Evolutionary conservation across 2,888 invertebrate species (phyloP).

Genomic region (Scaptomyza parva): DNA sequence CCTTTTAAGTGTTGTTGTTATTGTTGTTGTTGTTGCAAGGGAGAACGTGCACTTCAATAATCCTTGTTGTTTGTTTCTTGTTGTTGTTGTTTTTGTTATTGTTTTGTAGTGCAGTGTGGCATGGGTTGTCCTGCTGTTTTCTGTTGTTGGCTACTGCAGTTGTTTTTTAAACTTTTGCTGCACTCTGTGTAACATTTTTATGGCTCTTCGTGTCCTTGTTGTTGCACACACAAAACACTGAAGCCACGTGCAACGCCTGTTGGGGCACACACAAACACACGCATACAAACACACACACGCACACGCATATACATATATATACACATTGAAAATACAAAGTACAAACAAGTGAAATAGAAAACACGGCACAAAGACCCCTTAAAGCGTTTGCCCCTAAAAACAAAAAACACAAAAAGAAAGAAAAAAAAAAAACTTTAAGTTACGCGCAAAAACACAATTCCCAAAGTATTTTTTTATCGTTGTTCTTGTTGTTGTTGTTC

Average conservation of each 20-base stretch:
- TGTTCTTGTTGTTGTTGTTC: slow-evolving; percentile 25
- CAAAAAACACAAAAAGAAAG: slow-evolving; percentile 8
- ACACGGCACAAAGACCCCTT: slow-evolving; percentile 35
- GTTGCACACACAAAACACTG: slow-evolving; percentile 42
- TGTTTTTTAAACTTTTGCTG: slow-evolving; percentile 63
- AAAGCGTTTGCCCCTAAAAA: slow-evolving; percentile 42
- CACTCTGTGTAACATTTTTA: slow-evolving; percentile 69
- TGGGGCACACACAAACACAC: slow-evolving; percentile 32
- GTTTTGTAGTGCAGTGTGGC: slow-evolving; percentile 22
- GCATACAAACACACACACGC: background rate
- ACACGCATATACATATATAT: too few relatives aligned
- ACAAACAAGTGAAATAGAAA: slow-evolving; percentile 73
- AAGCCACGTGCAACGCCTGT: slow-evolving; percentile 24
- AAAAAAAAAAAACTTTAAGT: slow-evolving; percentile 45
- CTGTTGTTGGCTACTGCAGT: slow-evolving; percentile 37
- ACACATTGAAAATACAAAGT: slow-evolving; percentile 34
- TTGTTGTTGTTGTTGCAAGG: slow-evolving; percentile 26
- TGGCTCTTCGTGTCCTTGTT: slow-evolving; percentile 74
- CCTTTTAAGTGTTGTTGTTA: slow-evolving; percentile 61
- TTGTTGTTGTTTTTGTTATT: slow-evolving; percentile 25
- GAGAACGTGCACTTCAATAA: slow-evolving; percentile 50
- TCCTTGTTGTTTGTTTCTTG: slow-evolving; percentile 12
- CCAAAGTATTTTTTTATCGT: slow-evolving; percentile 23
- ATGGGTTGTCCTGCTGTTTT: slow-evolving; percentile 15
- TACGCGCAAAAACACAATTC: slow-evolving; percentile 45